These are phyloP conservation scores for Stigmatopora nigra DNA, from an alignment of 2,113 vertebrate species.

Conservation along the genomic window DNA sequence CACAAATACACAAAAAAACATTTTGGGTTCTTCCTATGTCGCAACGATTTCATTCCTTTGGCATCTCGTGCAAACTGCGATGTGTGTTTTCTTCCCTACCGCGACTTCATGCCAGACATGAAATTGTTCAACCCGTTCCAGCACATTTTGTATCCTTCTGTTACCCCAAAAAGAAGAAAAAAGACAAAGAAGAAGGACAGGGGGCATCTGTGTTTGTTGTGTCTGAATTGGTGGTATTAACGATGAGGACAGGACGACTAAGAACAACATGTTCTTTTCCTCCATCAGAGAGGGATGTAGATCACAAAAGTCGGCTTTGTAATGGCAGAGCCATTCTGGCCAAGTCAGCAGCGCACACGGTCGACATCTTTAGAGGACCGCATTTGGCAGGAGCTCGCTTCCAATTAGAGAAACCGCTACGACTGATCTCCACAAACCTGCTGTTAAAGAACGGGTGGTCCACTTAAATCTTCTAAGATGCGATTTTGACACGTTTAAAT, in stretches of 20 bases:
- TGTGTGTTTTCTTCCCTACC: constrained; percentile 48
- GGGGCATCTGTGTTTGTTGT: constrained; percentile 69
- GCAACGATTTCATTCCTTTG: constrained; percentile 12
- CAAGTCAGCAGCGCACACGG: constrained; percentile 39
- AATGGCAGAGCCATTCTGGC: constrained; percentile 49
- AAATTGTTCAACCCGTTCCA: constrained; percentile 63
- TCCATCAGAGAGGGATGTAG: neutral
- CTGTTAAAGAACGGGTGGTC: neutral
- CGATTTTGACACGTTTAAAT: neutral
- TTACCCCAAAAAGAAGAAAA: constrained; percentile 55
- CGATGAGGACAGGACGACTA: neutral
- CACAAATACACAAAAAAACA: too few relatives aligned
- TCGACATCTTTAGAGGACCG: constrained; percentile 50
- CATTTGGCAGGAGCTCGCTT: constrained; percentile 50
- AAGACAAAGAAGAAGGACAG: constrained; percentile 42
- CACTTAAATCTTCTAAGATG: neutral
- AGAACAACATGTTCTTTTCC: neutral
- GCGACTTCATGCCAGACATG: constrained; percentile 49
- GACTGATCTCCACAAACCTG: constrained; percentile 11
- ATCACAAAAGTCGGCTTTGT: constrained; percentile 22
- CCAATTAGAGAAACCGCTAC: constrained; percentile 41
- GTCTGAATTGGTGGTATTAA: constrained; percentile 73
- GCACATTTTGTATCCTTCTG: constrained; percentile 72
- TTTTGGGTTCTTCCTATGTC: constrained; percentile 4
- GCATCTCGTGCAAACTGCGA: constrained; percentile 35